Evolutionary conservation across 2,113 vertebrate species (phyloP).

Genomic region (Psephotus haematonotus): DNA sequence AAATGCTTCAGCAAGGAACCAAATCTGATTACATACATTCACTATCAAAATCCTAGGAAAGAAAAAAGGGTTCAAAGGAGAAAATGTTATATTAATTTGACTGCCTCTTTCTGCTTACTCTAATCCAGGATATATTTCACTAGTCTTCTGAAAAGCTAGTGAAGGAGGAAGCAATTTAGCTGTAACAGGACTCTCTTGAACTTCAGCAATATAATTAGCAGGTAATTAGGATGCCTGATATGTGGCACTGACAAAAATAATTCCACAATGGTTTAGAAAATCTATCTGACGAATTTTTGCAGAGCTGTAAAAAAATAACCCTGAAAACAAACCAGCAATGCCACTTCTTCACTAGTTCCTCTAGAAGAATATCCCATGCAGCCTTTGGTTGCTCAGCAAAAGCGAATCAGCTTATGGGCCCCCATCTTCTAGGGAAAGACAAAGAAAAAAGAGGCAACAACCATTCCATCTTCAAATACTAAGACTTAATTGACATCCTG

Average conservation of each 20-base stretch:
- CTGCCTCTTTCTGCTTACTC: not conserved
- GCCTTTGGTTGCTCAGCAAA: not conserved
- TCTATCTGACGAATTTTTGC: not conserved
- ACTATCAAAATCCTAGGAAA: not conserved
- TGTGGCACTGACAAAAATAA: not conserved
- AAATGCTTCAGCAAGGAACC: not conserved
- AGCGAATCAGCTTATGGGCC: not conserved
- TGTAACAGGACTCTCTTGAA: not conserved
- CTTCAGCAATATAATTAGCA: not conserved
- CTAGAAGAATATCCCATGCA: not conserved
- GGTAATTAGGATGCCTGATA: not conserved
- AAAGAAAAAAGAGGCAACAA: not conserved
- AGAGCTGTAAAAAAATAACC: not conserved
- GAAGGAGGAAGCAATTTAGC: not conserved
- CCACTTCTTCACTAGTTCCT: not conserved
- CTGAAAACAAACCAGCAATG: not conserved
- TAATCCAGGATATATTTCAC: not conserved
- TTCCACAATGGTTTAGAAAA: not conserved
- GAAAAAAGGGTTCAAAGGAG: not conserved
- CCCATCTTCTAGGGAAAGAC: rapidly evolving
- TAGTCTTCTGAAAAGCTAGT: not conserved
- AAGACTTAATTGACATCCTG: not conserved
- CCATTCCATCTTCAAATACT: not conserved
- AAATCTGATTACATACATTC: not conserved
- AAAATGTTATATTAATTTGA: not conserved